Base-by-base conservation (phyloP, 2,797 vertebrate species). In the Microtus agrestis region DNA sequence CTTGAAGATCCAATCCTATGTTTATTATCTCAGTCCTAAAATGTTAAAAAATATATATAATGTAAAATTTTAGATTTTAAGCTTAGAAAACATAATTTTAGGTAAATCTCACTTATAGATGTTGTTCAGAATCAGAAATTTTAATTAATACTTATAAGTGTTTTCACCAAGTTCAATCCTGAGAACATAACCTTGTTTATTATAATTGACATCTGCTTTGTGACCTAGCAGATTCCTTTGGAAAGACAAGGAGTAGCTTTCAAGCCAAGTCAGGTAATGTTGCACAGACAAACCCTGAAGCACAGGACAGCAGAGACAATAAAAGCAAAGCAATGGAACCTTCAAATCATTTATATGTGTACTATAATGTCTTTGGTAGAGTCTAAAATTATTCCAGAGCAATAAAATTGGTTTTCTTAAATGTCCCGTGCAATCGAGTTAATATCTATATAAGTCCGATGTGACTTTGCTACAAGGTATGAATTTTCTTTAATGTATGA, bases 211-310 rank as follows among this genome's bases (percentile, higher is more conserved):
- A 54, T 91, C 7, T 91, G 7, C 48, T 43, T 76, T 82, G 89
- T 65, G 69, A 79, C 14, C 56, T 79, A 87, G 59, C 23, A 71
- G 93, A 0, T 76, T 56, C 19, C 29, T 89, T 87, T 87, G 31
- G 61, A 94, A 94, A 92, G 31, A 93, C 87, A 46, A 51, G 77
- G 85, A 82, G 48, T 43, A 51, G 40, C 17, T 43, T n/a, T 85
- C 17, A 95, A 17, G 63, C 3, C 8, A 79, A 74, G 12, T 94
- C n/a, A 84, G 43, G 54, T 89, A 29, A 43, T 56, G 51, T 69
- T 56, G 76, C 19, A 63, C 11, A 86, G 19, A 37, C 77, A 65
- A 90, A 73, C 9, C 6, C 56, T 9, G 48, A 94, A 69, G 31
- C 19, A 86, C 13, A 95, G 27, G 2, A 61, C 40, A 48, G 59